Evolutionary conservation across 1,140 invertebrate genomes (phyloP), one percentile per base, ranked within the genome.

Genomic region (Helicorthomorpha holstii): DNA sequence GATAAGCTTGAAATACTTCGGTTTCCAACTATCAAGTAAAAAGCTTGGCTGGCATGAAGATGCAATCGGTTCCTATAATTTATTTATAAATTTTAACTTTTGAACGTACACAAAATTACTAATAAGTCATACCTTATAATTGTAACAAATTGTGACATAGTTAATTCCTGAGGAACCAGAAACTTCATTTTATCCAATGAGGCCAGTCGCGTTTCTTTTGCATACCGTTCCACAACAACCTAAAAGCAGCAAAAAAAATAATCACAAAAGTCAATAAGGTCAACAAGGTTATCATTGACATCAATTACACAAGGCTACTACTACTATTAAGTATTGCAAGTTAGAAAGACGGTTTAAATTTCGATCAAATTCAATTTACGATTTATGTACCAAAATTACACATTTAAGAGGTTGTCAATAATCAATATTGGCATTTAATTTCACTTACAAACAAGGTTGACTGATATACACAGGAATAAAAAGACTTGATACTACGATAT

Each of bases 21-120:
- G 64, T 87, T 84, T 67, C 85, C 85, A 21, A 88, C 77, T 50
- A 90, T 70, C 34, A 90, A 65, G 61, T 85, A 89, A 55, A 90
- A 73, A 1, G 85, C 79, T 73, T 88, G 79, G 25, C 48, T 61
- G 24, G 56, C 47, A 47, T 52, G 55, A 7, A 67, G 38, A 23
- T 56, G 52, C 60, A 67, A 60, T 27, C 66, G 57, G 50, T 63
- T 67, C 53, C 66, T 66, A 41, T n/a, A 34, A 34, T 7, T 7
- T 7, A 34, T 7, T 7, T 16, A 34, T 7, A 34, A 34, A 16
- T 7, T 34, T 34, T 34, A 16, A 34, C 29, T 7, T 16, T 7
- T 34, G 29, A 34, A 16, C 29, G n/a, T n/a, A n/a, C n/a, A 7
- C 29, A 34, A 7, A 7, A 42, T n/a, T 4, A 23, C n/a, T 42